A percentile compares a stretch with the other conserved stretches of the same genome.
Evolutionary conservation across 2,888 invertebrate genomes (phyloP).

Genomic region (Lasioglossum vierecki): DNA sequence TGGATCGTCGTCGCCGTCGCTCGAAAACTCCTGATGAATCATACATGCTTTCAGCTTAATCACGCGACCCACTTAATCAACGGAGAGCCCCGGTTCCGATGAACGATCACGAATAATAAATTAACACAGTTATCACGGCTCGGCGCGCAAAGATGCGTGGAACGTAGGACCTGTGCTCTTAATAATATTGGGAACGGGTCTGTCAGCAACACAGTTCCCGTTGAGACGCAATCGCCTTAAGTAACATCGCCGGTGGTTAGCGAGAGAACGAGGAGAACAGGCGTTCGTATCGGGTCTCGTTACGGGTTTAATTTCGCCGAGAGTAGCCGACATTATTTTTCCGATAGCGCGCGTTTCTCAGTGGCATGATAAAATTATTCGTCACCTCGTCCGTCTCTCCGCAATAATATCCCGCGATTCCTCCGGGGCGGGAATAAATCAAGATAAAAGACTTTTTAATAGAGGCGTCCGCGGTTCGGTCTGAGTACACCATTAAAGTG

Average conservation of each 20-base stretch:
- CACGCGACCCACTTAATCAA: conserved; percentile 53
- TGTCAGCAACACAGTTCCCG: conserved; percentile 12
- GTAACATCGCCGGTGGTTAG: conserved; percentile 3
- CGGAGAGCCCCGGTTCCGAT: conserved; percentile 14
- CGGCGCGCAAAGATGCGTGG: background rate
- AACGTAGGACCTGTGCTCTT: conserved; percentile 6
- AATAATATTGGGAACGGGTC: conserved; percentile 22
- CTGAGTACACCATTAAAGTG: conserved; percentile 48
- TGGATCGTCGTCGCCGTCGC: conserved; percentile 31
- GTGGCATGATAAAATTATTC: conserved; percentile 41
- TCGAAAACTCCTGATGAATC: conserved; percentile 58
- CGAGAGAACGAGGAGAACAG: background rate
- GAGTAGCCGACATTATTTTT: conserved; percentile 19
- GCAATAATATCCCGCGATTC: conserved; percentile 34
- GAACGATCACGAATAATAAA: conserved; percentile 47
- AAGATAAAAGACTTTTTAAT: conserved; percentile 59
- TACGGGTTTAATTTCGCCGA: conserved; percentile 35
- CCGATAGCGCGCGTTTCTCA: conserved; percentile 23
- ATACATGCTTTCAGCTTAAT: conserved; percentile 64
- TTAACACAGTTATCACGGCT: conserved; percentile 46
- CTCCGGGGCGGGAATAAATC: conserved; percentile 54
- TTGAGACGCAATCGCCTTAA: conserved; percentile 38
- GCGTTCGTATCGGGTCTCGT: conserved; percentile 17
- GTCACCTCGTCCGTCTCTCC: background rate
- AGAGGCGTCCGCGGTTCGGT: conserved; percentile 56